Conservation (phyloP, 1,140 invertebrate species). For the Cecropterus lyciades region DNA sequence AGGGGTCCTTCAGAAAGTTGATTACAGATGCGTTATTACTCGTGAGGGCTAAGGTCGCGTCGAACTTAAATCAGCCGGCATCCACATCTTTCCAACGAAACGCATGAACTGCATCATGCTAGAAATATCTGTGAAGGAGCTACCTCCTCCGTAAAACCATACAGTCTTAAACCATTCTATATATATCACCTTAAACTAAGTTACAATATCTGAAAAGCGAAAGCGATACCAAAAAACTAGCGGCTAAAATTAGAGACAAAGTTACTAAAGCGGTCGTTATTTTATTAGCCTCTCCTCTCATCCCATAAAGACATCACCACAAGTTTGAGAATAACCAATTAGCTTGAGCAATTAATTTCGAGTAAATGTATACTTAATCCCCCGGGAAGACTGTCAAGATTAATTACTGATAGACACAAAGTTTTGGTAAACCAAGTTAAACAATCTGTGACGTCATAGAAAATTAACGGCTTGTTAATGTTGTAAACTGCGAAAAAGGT, state of each 20-base stretch:
- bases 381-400: conserved; percentile 36
- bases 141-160: too few species aligned
- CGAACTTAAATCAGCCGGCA: too few species aligned
- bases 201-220: too few species aligned
- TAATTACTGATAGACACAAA: conserved; percentile 38
- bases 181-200: too few species aligned
- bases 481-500: neutral
- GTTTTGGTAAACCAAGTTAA: conserved; percentile 28
- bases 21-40: too few species aligned
- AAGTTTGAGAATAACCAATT: conserved; percentile 35
- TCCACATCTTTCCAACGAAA: too few species aligned
- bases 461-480: conserved; percentile 18
- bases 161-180: too few species aligned
- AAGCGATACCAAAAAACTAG: too few species aligned
- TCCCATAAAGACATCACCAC: conserved; percentile 21
- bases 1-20: too few species aligned
- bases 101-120: too few species aligned
- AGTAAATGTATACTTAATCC: conserved; percentile 40
- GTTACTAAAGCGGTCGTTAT: conserved; percentile 6
- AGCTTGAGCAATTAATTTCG: conserved; percentile 40
- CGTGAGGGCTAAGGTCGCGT: too few species aligned
- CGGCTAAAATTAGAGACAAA: neutral
- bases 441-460: conserved; percentile 15
- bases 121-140: too few species aligned
- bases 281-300: conserved; percentile 11